Evolutionary conservation across 2,113 vertebrate genomes (phyloP).

Genomic region (Paraplagusia blochii): DNA sequence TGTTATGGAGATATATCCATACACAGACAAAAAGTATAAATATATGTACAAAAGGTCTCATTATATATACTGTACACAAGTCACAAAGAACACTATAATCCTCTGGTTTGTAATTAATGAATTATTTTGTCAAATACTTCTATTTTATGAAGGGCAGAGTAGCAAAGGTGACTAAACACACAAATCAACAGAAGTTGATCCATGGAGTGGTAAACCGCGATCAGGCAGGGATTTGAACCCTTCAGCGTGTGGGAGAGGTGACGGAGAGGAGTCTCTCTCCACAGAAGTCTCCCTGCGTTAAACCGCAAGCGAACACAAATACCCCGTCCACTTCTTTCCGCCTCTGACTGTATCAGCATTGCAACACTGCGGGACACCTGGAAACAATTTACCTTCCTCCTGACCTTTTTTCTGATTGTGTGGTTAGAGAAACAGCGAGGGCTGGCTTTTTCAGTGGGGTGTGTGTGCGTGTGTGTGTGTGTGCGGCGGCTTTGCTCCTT

Average conservation of each 20-base stretch:
- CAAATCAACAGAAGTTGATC: not conserved
- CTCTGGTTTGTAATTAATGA: too few species aligned
- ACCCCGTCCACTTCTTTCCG: constrained; percentile 46
- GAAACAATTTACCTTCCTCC: constrained; percentile 74
- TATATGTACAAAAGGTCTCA: too few species aligned
- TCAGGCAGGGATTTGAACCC: constrained; percentile 17
- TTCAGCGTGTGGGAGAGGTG: constrained; percentile 2
- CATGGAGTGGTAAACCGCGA: constrained; percentile 26
- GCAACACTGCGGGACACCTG: constrained; percentile 67
- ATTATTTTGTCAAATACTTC: too few species aligned
- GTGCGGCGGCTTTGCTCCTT: too few species aligned
- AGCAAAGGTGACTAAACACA: too few species aligned
- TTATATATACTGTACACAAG: too few species aligned
- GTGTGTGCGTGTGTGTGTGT: too few species aligned
- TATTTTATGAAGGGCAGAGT: too few species aligned
- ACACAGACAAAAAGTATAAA: too few species aligned
- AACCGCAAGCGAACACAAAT: constrained; percentile 48
- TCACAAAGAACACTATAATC: too few species aligned
- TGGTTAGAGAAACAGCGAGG: constrained; percentile 43
- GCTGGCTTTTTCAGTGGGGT: constrained; percentile 56
- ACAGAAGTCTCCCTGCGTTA: constrained; percentile 32
- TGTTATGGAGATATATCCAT: too few species aligned
- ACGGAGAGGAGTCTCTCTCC: constrained; percentile 27
- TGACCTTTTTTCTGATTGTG: constrained; percentile 61
- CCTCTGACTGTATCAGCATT: constrained; percentile 56